phyloP scores from a whole-genome alignment of 2,113 vertebrate species.

The Chroicocephalus ridibundus region DNA sequence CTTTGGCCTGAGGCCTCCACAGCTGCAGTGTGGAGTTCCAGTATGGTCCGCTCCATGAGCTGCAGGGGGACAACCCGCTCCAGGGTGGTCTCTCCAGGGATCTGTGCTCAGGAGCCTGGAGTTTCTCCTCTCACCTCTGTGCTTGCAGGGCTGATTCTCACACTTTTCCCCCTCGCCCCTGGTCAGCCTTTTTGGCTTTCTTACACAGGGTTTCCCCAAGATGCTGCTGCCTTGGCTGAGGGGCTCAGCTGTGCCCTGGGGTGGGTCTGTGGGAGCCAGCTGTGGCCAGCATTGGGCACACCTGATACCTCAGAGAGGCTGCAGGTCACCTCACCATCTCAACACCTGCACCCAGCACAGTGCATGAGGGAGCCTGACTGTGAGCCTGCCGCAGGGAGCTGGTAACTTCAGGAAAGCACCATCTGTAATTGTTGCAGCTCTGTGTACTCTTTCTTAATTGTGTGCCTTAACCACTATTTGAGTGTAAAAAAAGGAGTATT shows the following conservation, averaged over 20 bases:
- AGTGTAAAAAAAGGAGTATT: neutral
- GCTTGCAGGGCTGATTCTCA: neutral
- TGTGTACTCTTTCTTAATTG: neutral
- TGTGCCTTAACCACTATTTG: neutral
- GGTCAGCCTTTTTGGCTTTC: neutral
- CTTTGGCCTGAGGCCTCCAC: neutral
- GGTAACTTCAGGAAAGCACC: neutral
- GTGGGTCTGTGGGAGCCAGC: rapidly evolving
- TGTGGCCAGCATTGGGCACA: rapidly evolving
- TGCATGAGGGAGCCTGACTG: neutral
- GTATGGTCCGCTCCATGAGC: neutral
- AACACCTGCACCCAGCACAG: too few relatives aligned
- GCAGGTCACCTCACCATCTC: neutral
- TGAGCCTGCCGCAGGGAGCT: neutral
- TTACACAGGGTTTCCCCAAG: neutral
- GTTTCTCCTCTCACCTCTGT: rapidly evolving
- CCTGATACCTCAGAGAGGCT: neutral
- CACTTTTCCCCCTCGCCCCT: rapidly evolving
- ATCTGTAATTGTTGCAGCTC: rapidly evolving
- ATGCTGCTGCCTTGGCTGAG: rapidly evolving
- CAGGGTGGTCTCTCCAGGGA: rapidly evolving
- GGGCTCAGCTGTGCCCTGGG: rapidly evolving
- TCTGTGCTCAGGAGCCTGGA: neutral
- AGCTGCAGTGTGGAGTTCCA: neutral
- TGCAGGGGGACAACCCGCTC: neutral